A percentile compares a stretch with the other conserved stretches of the same genome.
phyloP scores from a whole-genome alignment of 2,888 invertebrate genomes.

The Incurvaria masculella region DNA sequence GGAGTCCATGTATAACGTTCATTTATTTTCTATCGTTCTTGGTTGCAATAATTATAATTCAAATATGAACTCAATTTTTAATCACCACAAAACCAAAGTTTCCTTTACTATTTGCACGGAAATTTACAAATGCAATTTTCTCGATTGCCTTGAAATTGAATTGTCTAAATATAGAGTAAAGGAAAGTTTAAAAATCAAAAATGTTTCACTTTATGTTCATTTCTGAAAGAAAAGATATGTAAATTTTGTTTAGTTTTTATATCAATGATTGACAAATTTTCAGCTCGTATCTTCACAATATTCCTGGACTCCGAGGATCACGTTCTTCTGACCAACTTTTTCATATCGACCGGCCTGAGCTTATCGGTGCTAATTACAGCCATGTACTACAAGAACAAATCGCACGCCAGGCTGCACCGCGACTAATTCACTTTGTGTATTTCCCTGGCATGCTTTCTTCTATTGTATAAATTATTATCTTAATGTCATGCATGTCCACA shows the following conservation, averaged over 20 bases:
- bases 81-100: background rate
- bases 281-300: constrained; percentile 80
- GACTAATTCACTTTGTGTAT: too few relatives aligned
- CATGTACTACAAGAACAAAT: constrained; percentile 54
- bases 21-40: too few relatives aligned
- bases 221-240: background rate
- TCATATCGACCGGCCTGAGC: constrained; percentile 68
- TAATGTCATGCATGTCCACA: too few relatives aligned
- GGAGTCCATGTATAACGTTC: too few relatives aligned
- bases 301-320: constrained; percentile 74
- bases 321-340: constrained; percentile 69
- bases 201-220: background rate
- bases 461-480: too few relatives aligned
- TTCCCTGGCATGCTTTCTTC: too few relatives aligned
- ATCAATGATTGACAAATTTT: too few relatives aligned
- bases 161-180: background rate
- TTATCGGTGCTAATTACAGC: constrained; percentile 68
- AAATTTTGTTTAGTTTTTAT: constrained; percentile 3
- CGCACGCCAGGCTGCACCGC: too few relatives aligned
- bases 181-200: background rate
- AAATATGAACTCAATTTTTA: too few relatives aligned
- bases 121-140: background rate
- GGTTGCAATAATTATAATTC: too few relatives aligned
- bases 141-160: background rate
- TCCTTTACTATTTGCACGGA: background rate